Conservation (phyloP, 2,888 invertebrate genomes). For the Harmothoe impar region DNA sequence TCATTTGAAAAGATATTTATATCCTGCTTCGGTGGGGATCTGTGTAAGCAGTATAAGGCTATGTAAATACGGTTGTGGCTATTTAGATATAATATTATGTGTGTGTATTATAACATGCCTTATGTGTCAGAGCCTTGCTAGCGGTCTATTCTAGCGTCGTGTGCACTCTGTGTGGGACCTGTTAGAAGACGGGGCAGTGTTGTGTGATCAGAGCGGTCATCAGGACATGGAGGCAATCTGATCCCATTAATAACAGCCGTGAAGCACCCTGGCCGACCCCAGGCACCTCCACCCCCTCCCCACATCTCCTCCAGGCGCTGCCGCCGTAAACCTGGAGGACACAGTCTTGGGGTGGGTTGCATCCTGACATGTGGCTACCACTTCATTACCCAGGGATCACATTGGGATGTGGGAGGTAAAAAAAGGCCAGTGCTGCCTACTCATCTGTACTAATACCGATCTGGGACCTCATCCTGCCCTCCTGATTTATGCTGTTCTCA, state of each 20-base stretch:
- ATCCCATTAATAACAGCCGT: background rate
- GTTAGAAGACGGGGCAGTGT: background rate
- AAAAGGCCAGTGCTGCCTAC: background rate
- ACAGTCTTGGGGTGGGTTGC: background rate
- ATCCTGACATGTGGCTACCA: background rate
- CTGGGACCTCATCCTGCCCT: background rate
- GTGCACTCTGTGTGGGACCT: background rate
- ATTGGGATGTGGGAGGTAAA: background rate
- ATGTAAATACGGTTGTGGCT: too few species aligned
- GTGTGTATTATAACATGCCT: too few species aligned
- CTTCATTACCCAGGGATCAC: conserved; percentile 33
- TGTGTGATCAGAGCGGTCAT: background rate
- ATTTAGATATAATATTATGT: too few species aligned
- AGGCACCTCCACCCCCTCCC: background rate
- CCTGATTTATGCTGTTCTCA: conserved; percentile 2
- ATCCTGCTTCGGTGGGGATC: too few species aligned
- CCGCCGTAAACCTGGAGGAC: background rate
- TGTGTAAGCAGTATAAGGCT: too few species aligned
- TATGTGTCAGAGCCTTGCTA: too few species aligned
- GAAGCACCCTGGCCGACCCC: background rate
- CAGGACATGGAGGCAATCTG: background rate
- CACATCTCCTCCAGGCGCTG: background rate
- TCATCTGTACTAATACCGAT: conserved; percentile 4
- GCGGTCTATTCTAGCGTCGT: too few species aligned
- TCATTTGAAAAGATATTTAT: too few species aligned